phyloP scores from a whole-genome alignment of 1,140 invertebrate species.

The Phthorimaea operculella region DNA sequence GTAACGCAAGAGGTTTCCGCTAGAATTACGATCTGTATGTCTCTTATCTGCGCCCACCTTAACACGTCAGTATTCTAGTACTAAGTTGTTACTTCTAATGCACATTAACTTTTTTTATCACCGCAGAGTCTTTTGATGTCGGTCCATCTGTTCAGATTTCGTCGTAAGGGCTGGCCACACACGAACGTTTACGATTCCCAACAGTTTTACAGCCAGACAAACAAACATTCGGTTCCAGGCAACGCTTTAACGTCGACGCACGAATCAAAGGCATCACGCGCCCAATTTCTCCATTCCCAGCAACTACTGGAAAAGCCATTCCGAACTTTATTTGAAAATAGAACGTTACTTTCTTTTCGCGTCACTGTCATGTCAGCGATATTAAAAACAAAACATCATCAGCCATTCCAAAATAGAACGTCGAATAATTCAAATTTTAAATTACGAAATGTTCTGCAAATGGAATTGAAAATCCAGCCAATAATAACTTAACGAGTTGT shows the following conservation, averaged over 20 bases:
- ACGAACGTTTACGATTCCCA: conserved; percentile 60
- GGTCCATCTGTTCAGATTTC: conserved; percentile 17
- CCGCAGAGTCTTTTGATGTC: conserved; percentile 55
- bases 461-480: conserved; percentile 12
- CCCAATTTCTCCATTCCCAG: conserved; percentile 45
- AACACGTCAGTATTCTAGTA: conserved; percentile 23
- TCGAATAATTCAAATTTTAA: neutral
- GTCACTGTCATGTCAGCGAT: neutral
- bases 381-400: no score
- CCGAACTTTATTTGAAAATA: neutral
- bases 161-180: conserved; percentile 41
- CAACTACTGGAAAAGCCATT: conserved; percentile 14
- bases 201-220: conserved; percentile 17
- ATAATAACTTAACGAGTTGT: conserved; percentile 23
- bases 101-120: conserved; percentile 61
- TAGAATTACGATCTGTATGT: neutral
- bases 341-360: conserved; percentile 1
- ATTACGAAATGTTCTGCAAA: conserved; percentile 7
- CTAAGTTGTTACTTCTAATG: conserved; percentile 56
- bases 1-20: conserved; percentile 4
- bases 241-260: conserved; percentile 42
- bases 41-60: neutral
- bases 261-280: conserved; percentile 48
- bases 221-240: conserved; percentile 40
- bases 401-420: neutral